A percentile compares a stretch with the other conserved stretches of the same genome.
Evolutionary conservation across 1,140 invertebrate genomes (phyloP).

Genomic region (Panagrolaimus sp.): DNA sequence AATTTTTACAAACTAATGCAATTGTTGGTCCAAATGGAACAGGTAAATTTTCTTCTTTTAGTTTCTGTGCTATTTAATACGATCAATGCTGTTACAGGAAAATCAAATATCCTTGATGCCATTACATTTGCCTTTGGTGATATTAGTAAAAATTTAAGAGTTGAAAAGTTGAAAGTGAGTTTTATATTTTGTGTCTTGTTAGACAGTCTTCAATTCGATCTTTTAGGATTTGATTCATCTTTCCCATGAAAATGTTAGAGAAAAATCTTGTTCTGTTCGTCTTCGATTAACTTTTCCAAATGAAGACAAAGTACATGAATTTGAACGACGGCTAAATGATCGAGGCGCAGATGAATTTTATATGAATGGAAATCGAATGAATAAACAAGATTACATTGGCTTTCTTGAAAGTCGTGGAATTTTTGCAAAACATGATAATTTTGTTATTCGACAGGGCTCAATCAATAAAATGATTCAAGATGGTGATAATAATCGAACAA

Average conservation of each 20-base stretch:
- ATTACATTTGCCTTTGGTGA: neutral
- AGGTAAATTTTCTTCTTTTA: no score
- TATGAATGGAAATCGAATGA: neutral
- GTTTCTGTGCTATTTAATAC: no score
- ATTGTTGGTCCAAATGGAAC: slow-evolving; percentile 10
- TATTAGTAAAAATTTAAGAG: neutral
- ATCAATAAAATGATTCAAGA: neutral
- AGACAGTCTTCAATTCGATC: no score
- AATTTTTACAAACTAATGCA: neutral
- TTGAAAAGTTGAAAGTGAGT: neutral
- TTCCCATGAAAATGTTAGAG: neutral
- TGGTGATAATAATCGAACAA: slow-evolving; percentile 7
- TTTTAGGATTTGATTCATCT: slow-evolving; percentile 1
- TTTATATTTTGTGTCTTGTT: no score
- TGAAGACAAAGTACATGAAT: neutral
- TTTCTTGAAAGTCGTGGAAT: neutral
- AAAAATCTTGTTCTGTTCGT: neutral
- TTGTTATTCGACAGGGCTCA: slow-evolving; percentile 3
- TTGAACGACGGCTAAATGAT: neutral
- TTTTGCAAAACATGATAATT: neutral
- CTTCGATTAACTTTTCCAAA: neutral
- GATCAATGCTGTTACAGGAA: neutral
- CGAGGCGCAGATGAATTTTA: neutral
- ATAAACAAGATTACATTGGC: neutral
- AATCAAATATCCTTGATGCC: slow-evolving; percentile 13